Percentiles rank a stretch among this genome's conserved stretches.
phyloP scores from a whole-genome alignment of 2,113 vertebrate species.

The Gymnorhina tibicen region DNA sequence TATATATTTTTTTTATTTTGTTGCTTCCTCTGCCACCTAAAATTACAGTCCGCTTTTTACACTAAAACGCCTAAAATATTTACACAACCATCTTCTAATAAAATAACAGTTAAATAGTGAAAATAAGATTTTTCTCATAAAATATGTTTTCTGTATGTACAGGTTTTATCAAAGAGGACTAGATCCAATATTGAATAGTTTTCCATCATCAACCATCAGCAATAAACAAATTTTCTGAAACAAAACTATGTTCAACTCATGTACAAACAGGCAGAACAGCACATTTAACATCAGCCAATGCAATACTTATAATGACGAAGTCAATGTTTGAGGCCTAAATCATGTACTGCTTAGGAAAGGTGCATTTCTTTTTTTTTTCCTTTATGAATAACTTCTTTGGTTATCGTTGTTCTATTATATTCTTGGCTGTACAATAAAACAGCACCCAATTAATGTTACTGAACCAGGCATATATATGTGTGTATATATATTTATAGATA shows the following conservation, averaged over 20 bases:
- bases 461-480: slow-evolving; percentile 18
- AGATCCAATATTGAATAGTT: slow-evolving; percentile 63
- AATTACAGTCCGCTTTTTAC: slow-evolving; percentile 76
- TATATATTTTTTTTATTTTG: slow-evolving; percentile 59
- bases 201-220: slow-evolving; percentile 52
- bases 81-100: slow-evolving; percentile 82
- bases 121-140: slow-evolving; percentile 82
- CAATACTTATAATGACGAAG: slow-evolving; percentile 34
- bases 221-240: slow-evolving; percentile 46
- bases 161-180: slow-evolving; percentile 73
- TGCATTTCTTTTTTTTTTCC: slow-evolving; percentile 47
- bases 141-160: slow-evolving; percentile 81
- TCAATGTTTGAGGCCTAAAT: slow-evolving; percentile 25
- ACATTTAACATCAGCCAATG: slow-evolving; percentile 53
- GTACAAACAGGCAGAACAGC: slow-evolving; percentile 64
- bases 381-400: slow-evolving; percentile 53
- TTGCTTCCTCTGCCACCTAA: slow-evolving; percentile 67
- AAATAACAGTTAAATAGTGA: slow-evolving; percentile 84
- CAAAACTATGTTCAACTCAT: slow-evolving; percentile 11
- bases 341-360: slow-evolving; percentile 36
- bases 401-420: not conserved
- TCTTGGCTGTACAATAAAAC: slow-evolving; percentile 39
- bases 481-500: not conserved
- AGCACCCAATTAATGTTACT: slow-evolving; percentile 35
- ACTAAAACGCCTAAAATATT: slow-evolving; percentile 80